A percentile compares a stretch with the other conserved stretches of the same genome.
These are phyloP conservation scores for Gymnopithys bicolor DNA, from an alignment of 2,797 vertebrate species.

Conservation along the genomic window DNA sequence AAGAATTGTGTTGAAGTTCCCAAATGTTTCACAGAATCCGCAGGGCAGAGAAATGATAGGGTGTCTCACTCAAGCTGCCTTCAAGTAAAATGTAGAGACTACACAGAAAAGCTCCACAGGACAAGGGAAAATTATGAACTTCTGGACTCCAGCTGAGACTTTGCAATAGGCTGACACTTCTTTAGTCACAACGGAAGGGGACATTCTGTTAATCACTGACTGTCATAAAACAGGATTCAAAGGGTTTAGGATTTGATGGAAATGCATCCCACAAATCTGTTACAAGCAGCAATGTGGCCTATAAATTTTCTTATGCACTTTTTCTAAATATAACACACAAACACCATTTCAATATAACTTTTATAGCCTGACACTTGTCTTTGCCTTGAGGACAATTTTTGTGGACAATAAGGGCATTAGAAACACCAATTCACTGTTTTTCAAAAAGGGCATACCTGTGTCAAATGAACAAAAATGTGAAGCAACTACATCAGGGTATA, in stretches of 20 bases:
- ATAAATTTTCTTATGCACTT: background rate
- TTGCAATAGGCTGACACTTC: background rate
- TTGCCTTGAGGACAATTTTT: background rate
- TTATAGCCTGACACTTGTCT: background rate
- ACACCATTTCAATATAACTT: background rate
- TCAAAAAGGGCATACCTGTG: background rate
- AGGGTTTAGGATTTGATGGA: background rate
- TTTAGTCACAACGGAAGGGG: background rate
- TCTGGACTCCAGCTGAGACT: background rate
- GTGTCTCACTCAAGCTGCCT: background rate
- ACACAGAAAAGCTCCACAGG: background rate
- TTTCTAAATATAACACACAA: background rate
- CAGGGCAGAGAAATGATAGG: background rate
- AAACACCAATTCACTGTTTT: background rate
- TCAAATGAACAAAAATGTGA: background rate
- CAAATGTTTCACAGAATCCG: background rate
- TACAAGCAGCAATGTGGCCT: background rate
- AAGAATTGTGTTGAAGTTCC: background rate
- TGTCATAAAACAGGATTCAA: background rate
- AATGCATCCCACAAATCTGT: background rate
- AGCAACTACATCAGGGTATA: background rate
- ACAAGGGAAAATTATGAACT: background rate
- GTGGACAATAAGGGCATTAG: background rate
- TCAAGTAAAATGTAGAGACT: background rate
- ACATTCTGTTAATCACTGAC: background rate